Percentiles rank a stretch among this genome's conserved stretches.
Conservation (phyloP, 1,140 invertebrate species). For the Helicoverpa zea region DNA sequence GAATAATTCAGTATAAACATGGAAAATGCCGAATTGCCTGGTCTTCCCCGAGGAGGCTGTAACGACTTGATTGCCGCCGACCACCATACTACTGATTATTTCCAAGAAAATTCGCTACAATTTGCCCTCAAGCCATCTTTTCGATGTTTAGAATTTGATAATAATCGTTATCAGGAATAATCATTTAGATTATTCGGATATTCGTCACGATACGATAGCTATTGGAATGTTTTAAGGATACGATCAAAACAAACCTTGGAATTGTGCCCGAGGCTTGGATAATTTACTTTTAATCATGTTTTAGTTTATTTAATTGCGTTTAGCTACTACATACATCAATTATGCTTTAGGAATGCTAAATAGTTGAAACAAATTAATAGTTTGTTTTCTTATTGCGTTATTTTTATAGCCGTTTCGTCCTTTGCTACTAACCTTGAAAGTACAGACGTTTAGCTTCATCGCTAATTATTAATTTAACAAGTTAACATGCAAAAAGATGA, state of each 20-base stretch:
- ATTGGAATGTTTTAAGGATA: background rate
- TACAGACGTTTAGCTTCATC: conserved; percentile 18
- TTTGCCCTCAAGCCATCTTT: conserved; percentile 6
- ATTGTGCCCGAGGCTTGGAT: background rate
- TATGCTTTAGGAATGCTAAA: too few relatives aligned
- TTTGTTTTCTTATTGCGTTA: background rate
- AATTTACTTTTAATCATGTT: background rate
- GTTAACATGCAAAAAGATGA: conserved; percentile 53
- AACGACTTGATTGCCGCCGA: conserved; percentile 52
- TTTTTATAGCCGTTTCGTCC: background rate
- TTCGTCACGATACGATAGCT: conserved; percentile 14
- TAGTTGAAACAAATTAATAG: background rate
- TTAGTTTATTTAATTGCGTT: background rate
- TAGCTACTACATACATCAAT: background rate
- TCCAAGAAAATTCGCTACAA: conserved; percentile 36
- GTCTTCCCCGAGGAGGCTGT: conserved; percentile 42
- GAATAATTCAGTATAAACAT: conserved; percentile 46
- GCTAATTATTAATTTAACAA: conserved; percentile 48
- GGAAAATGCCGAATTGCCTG: conserved; percentile 23
- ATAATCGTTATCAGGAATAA: conserved; percentile 24
- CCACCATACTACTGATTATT: conserved; percentile 40
- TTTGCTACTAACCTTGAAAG: conserved; percentile 11
- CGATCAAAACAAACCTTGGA: conserved; percentile 13
- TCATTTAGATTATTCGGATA: conserved; percentile 29
- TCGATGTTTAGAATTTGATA: conserved; percentile 44